Percentiles rank a stretch among this genome's conserved stretches.
phyloP scores from a whole-genome alignment of 1,140 invertebrate species.

The Procambarus clarkii region DNA sequence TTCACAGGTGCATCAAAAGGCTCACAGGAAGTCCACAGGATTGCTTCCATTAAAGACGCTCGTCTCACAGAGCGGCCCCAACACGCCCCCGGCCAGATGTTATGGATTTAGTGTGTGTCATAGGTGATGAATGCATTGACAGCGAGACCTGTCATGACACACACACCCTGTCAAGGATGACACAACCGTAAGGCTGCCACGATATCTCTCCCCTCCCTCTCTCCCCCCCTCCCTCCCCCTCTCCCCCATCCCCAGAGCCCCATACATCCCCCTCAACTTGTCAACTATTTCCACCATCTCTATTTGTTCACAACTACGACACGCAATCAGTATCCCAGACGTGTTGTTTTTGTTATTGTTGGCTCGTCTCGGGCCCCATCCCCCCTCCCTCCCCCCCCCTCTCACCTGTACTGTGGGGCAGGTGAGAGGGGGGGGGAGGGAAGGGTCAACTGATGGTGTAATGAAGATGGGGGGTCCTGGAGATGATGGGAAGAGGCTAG shows the following conservation, averaged over 20 bases:
- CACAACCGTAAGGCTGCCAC: background rate
- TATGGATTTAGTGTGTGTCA: too few species aligned
- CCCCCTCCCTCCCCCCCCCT: background rate
- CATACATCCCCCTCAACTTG: background rate
- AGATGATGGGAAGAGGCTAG: too few species aligned
- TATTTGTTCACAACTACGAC: background rate
- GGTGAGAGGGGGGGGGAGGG: background rate
- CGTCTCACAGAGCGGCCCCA: too few species aligned
- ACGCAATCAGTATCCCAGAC: background rate
- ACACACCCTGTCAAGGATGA: too few species aligned
- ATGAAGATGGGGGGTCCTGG: too few species aligned
- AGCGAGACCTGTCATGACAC: too few species aligned
- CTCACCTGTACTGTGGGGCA: background rate
- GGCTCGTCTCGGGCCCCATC: background rate
- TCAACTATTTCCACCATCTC: background rate
- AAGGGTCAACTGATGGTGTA: background rate
- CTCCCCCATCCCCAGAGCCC: background rate
- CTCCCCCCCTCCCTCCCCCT: background rate
- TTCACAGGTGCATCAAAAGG: too few species aligned
- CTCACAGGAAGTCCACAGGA: too few species aligned
- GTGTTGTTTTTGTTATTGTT: background rate
- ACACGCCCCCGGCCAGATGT: too few species aligned
- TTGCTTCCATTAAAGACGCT: too few species aligned
- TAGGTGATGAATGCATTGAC: too few species aligned
- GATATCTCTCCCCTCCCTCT: slow-evolving; percentile 2